phyloP scores from a whole-genome alignment of 2,888 invertebrate species.

The Cheilosia variabilis region DNA sequence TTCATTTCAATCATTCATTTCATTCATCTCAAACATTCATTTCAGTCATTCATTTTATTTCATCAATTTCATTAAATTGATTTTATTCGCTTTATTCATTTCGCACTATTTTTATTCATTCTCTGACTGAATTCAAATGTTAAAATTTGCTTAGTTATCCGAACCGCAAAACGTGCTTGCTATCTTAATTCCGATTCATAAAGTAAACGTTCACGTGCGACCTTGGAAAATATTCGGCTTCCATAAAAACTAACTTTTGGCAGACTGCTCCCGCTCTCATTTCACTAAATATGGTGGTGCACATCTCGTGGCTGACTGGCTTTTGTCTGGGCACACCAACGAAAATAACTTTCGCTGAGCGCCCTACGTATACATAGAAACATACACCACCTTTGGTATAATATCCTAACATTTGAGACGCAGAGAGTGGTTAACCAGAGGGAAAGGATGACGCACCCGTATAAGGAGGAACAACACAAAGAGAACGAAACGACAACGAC shows the following conservation, averaged over 20 bases:
- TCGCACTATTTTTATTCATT: no score
- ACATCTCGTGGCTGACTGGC: slow-evolving; percentile 55
- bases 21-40: no score
- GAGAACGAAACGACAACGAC: slow-evolving; percentile 19
- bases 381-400: slow-evolving; percentile 48
- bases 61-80: no score
- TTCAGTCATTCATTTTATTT: no score
- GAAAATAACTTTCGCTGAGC: slow-evolving; percentile 13
- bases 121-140: no score
- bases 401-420: slow-evolving; percentile 28
- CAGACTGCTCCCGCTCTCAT: not conserved
- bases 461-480: slow-evolving; percentile 1
- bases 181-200: slow-evolving; percentile 40
- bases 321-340: slow-evolving; percentile 49
- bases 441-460: slow-evolving; percentile 31
- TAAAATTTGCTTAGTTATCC: not conserved
- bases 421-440: not conserved
- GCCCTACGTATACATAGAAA: slow-evolving; percentile 13
- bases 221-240: slow-evolving; percentile 48
- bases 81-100: no score
- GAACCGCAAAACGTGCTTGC: not conserved
- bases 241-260: slow-evolving; percentile 17
- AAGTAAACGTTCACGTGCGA: slow-evolving; percentile 45
- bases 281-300: not conserved
- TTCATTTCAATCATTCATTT: no score